Evolutionary conservation across 2,888 invertebrate species (phyloP).

Genomic region (Eulithis prunata): DNA sequence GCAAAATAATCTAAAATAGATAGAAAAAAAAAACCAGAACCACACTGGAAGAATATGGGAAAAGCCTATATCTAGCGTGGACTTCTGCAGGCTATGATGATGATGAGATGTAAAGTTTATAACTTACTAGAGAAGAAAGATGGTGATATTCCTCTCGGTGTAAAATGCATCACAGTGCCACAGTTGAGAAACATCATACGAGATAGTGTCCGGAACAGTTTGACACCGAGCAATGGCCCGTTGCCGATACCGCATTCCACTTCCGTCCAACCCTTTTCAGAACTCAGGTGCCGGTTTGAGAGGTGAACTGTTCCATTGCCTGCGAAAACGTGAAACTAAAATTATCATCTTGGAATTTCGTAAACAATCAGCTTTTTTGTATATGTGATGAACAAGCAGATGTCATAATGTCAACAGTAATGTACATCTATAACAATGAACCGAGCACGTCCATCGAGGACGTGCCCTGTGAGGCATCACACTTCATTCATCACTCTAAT

Average conservation of each 20-base stretch:
- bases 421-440: too few relatives aligned
- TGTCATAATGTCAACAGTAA: too few relatives aligned
- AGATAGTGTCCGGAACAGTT: constrained; percentile 90
- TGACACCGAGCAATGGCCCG: constrained; percentile 91
- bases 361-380: too few relatives aligned
- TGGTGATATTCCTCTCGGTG: constrained; percentile 90
- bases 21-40: too few relatives aligned
- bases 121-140: constrained; percentile 90
- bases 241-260: constrained; percentile 93
- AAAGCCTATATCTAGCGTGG: too few relatives aligned
- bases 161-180: constrained; percentile 90
- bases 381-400: too few relatives aligned
- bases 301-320: constrained; percentile 91
- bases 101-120: neutral
- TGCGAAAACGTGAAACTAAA: constrained; percentile 38
- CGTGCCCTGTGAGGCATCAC: too few relatives aligned
- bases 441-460: too few relatives aligned
- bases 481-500: too few relatives aligned
- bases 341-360: neutral
- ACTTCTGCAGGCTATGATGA: too few relatives aligned
- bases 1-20: too few relatives aligned
- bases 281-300: constrained; percentile 90
- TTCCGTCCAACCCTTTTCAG: constrained; percentile 95
- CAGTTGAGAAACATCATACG: constrained; percentile 91
- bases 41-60: too few relatives aligned